Evolutionary conservation across 2,888 invertebrate species (phyloP), one percentile per base, ranked within the genome.

Genomic region (Calliphora vomitoria): DNA sequence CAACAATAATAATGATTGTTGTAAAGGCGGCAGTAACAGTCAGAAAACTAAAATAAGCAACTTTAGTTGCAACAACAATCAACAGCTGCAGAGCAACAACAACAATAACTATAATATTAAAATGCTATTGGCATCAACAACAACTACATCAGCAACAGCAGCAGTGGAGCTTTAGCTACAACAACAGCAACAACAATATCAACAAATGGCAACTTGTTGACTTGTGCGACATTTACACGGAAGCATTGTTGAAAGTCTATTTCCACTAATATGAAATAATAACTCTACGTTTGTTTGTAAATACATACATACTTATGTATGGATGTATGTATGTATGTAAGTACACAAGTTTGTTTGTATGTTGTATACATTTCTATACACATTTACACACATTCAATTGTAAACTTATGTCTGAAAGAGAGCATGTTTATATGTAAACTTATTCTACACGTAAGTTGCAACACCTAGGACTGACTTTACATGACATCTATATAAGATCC

Each of bases 191-290:
- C 47, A 68, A 60, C 62, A 85, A 78, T 55, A 60, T 20, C 78
- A 82, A 74, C 55, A 64, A 82, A 87, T 62, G 68, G 74, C 79
- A 87, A 87, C 81, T 92, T 92, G 92, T 92, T 92, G 91, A 87
- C 87, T 89, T 89, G 89, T 90, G 90, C 92, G 92, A 91, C 91
- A 92, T 91, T 92, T 90, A 92, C 90, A 89, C 93, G 92, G 92
- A 92, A 92, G 92, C 93, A 90, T 90, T 87, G 89, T 90, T 88
- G 85, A 87, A 88, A 88, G 80, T 85, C 87, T 88, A 75, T 87
- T 86, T 89, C 81, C 81, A 88, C 83, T 82, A 87, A 85, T 82
- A 82, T 79, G 64, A 79, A 82, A 69, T 87, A 82, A 82, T 85
- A 82, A 82, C 82, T 75, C 44, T 58, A 44, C 76, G 18, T 44